Evolutionary conservation across 1,140 invertebrate species (phyloP).

Genomic region (Caenorhabditis latens): DNA sequence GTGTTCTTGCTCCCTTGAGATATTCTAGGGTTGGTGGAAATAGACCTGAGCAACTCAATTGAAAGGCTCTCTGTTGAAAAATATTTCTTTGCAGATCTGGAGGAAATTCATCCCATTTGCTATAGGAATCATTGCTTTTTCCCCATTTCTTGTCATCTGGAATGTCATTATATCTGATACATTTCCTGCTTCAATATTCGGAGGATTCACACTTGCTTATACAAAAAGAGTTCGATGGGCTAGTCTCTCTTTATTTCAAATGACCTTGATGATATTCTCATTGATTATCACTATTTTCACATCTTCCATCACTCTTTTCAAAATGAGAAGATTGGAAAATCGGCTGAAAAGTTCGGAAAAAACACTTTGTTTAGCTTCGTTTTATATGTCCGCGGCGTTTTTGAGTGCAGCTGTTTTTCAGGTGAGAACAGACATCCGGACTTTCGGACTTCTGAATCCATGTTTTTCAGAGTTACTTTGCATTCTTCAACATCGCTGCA

Average conservation of each 20-base stretch:
- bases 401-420: constrained; percentile 34
- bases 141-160: constrained; percentile 19
- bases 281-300: constrained; percentile 17
- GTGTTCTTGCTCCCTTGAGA: not conserved
- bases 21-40: not conserved
- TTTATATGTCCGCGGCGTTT: constrained; percentile 31
- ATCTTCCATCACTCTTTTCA: not conserved
- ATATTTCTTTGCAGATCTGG: constrained; percentile 41
- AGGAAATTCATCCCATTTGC: constrained; percentile 20
- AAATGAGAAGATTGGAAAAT: constrained; percentile 35
- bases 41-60: too few species aligned
- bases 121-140: not conserved
- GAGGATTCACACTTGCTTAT: constrained; percentile 24
- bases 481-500: constrained; percentile 5
- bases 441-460: not conserved
- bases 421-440: not conserved
- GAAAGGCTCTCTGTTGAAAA: too few species aligned
- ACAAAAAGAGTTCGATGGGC: constrained; percentile 12
- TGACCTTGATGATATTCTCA: not conserved
- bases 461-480: constrained; percentile 18
- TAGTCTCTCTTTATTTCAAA: constrained; percentile 11
- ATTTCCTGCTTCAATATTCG: constrained; percentile 3
- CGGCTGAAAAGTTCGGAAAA: constrained; percentile 33
- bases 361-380: constrained; percentile 26
- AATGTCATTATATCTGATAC: constrained; percentile 13